Base-by-base conservation (phyloP, 2,888 invertebrate genomes). In the Acanthosepion pharaonis region DNA sequence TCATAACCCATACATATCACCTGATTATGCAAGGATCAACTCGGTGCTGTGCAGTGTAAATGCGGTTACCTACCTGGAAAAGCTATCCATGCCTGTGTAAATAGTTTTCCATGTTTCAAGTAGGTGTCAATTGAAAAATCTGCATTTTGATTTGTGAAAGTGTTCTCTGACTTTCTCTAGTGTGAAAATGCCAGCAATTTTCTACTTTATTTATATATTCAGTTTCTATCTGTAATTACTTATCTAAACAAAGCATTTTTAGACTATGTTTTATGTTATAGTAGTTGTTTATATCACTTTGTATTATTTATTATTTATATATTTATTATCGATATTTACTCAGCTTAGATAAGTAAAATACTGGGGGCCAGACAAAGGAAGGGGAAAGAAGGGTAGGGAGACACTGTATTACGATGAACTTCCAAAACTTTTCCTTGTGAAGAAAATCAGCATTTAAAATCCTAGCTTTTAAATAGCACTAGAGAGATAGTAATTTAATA, bases 1-100 rank as follows among this genome's bases (percentile, higher is more conserved):
- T 78, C 78, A 78, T 78, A n/a, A 78, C 78, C 78, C 78, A 78
- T 78, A n/a, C n/a, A 78, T 78, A 78, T 78, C 78, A 78, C 78
- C 78, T 78, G 78, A 78, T 78, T 78, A 78, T 78, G 78, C n/a
- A 78, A 78, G 78, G 33, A 78, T 78, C 78, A 78, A 78, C 78
- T 78, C 78, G 5, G 78, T 78, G 78, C 78, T 33, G 78, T 78
- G 78, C n/a, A n/a, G 78, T n/a, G 78, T 78, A 78, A n/a, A 78
- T 78, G 78, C n/a, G n/a, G n/a, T 78, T 78, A 78, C 78, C 78
- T 78, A 78, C 78, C 78, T 78, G 78, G n/a, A 78, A 78, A 78
- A 78, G n/a, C n/a, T 78, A 78, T 78, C 78, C 78, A 78, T 15
- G 78, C 78, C 78, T n/a, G n/a, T 78, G 78, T 78, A 78, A 78